Conservation (phyloP, 2,888 invertebrate genomes). For the Muschampia plurimacula region DNA sequence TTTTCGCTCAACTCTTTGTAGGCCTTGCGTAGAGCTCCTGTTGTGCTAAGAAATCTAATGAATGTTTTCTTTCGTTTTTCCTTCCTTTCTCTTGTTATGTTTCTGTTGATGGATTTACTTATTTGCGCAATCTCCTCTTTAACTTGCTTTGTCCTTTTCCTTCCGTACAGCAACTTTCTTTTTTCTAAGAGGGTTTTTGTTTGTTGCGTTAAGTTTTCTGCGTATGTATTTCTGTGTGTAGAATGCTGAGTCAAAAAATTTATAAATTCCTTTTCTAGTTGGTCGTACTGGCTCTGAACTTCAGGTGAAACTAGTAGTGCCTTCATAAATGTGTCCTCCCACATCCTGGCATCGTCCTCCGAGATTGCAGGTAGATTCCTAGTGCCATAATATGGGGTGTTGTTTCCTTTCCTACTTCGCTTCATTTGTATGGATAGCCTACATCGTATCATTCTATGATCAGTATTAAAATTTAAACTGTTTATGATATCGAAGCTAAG, state of each 20-base stretch:
- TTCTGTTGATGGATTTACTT: neutral
- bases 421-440: neutral
- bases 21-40: neutral
- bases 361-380: too few species aligned
- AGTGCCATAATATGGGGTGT: too few species aligned
- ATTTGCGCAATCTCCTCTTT: neutral
- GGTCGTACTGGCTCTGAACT: too few species aligned
- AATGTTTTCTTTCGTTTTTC: neutral
- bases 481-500: neutral
- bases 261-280: neutral
- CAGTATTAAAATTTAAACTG: neutral
- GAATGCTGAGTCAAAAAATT: neutral
- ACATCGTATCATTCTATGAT: neutral
- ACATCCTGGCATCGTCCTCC: too few species aligned
- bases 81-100: neutral
- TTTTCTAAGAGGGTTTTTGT: neutral
- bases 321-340: too few species aligned
- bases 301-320: too few species aligned
- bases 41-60: neutral
- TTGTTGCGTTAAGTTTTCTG: neutral
- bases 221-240: neutral
- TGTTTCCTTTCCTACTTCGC: neutral
- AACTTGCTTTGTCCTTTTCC: neutral
- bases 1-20: neutral
- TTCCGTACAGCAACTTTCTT: neutral